Percentiles rank a stretch among this genome's conserved stretches.
Evolutionary conservation across 2,797 vertebrate species (phyloP).

Genomic region (Sebastes kiyomatsui): DNA sequence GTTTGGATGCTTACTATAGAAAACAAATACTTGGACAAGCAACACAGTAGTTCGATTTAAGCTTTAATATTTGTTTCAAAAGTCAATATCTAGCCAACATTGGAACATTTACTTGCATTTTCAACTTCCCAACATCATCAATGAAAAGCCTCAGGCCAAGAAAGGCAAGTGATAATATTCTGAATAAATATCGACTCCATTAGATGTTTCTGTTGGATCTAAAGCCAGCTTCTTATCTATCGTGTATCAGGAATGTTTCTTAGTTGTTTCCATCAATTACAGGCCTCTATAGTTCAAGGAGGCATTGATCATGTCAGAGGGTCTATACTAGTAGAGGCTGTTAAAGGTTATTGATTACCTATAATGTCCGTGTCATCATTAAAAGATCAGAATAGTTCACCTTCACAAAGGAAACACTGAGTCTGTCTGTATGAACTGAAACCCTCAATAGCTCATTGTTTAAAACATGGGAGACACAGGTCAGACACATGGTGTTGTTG

Average conservation of each 20-base stretch:
- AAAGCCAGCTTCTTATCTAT: neutral
- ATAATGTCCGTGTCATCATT: neutral
- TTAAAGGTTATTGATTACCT: conserved; percentile 8
- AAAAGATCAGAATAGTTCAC: conserved; percentile 3
- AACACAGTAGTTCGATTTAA: too few relatives aligned
- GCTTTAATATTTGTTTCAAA: too few relatives aligned
- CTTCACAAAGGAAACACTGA: neutral
- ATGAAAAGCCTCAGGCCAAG: neutral
- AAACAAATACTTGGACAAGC: too few relatives aligned
- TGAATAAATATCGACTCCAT: neutral
- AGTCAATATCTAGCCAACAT: neutral
- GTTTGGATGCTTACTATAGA: too few relatives aligned
- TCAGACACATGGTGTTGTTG: conserved; percentile 18
- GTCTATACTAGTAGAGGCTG: neutral
- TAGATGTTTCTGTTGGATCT: neutral
- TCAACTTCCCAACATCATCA: neutral
- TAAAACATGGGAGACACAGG: neutral
- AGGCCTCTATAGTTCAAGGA: neutral
- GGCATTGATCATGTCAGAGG: neutral
- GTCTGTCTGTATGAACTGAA: neutral
- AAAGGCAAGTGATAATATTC: neutral
- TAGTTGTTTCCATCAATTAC: neutral
- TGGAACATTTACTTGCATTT: neutral
- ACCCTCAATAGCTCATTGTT: conserved; percentile 11
- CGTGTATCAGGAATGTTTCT: neutral